Evolutionary conservation across 1,140 invertebrate genomes (phyloP).

Genomic region (Zaprionus ghesquierei): DNA sequence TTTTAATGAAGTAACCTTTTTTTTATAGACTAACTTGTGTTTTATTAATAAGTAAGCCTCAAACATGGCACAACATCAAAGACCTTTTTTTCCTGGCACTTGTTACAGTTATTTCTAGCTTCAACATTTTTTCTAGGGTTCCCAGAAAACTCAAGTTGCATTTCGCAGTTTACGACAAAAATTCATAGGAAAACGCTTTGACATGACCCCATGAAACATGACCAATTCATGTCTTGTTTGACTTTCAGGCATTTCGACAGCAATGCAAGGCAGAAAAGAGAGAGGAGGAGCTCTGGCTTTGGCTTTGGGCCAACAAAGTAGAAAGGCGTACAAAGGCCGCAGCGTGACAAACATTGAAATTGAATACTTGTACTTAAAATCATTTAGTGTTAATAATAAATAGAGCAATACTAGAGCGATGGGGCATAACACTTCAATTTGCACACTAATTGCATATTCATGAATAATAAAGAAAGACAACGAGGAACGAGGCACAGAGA

Average conservation of each 20-base stretch:
- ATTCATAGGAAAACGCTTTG: background rate
- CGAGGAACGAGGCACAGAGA: background rate
- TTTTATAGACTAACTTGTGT: background rate
- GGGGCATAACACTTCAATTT: constrained; percentile 65
- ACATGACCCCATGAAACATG: constrained; percentile 30
- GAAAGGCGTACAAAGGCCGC: constrained; percentile 17
- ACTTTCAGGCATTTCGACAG: constrained; percentile 41
- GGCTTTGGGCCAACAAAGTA: constrained; percentile 54
- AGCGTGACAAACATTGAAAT: constrained; percentile 40
- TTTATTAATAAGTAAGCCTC: background rate
- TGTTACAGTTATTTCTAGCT: background rate
- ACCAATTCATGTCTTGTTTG: constrained; percentile 50
- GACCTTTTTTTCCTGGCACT: background rate
- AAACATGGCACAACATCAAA: background rate
- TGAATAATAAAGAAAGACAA: constrained; percentile 56
- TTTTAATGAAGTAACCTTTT: background rate
- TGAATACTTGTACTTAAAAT: constrained; percentile 63
- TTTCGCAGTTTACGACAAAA: background rate
- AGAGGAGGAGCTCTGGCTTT: too few species aligned
- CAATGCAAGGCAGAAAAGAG: constrained; percentile 14
- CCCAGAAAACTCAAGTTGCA: constrained; percentile 8
- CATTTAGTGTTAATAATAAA: constrained; percentile 73
- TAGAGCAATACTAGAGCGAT: constrained; percentile 45
- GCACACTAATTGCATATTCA: constrained; percentile 76
- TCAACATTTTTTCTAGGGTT: background rate